Evolutionary conservation across 2,888 invertebrate genomes (phyloP).

Genomic region (Acleris laterana): DNA sequence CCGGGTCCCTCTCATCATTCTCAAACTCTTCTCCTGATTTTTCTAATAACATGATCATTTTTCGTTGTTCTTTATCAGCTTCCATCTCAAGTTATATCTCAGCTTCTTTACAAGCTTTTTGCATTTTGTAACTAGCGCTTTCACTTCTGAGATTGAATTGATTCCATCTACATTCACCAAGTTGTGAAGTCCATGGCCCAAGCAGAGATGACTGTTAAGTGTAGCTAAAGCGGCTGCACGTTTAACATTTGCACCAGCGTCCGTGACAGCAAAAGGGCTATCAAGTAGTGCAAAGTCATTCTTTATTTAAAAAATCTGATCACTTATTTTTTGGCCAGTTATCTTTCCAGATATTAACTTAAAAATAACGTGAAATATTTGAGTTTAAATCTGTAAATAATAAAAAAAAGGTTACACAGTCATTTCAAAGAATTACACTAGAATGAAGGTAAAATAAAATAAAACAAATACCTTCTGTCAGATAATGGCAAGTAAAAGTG

Average conservation of each 20-base stretch:
- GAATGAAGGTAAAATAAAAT: not conserved
- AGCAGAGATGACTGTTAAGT: slow-evolving; percentile 20
- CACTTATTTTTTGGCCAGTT: slow-evolving; percentile 3
- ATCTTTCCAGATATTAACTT: not conserved
- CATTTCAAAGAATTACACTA: not conserved
- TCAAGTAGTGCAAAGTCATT: slow-evolving; percentile 4
- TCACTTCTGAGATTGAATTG: slow-evolving; percentile 7
- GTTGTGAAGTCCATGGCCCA: slow-evolving; percentile 33
- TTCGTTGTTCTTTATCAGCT: too few species aligned
- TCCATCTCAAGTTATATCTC: not conserved
- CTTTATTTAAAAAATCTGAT: not conserved
- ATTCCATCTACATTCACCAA: slow-evolving; percentile 27
- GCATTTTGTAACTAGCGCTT: slow-evolving; percentile 17
- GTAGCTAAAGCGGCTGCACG: not conserved
- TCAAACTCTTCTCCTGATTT: too few species aligned
- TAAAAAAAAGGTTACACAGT: not conserved
- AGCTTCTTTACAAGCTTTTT: slow-evolving; percentile 25
- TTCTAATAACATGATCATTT: too few species aligned
- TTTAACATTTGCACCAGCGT: slow-evolving; percentile 8
- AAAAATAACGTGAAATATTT: not conserved
- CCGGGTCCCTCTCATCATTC: slow-evolving; percentile 3
- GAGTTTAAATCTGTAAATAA: slow-evolving; percentile 11
- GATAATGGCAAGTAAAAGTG: slow-evolving; percentile 7
- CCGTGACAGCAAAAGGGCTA: not conserved
- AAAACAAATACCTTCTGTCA: not conserved